Percentiles rank a stretch among this genome's conserved stretches.
Conservation (phyloP, 1,140 invertebrate genomes). For the Magallana gigas region DNA sequence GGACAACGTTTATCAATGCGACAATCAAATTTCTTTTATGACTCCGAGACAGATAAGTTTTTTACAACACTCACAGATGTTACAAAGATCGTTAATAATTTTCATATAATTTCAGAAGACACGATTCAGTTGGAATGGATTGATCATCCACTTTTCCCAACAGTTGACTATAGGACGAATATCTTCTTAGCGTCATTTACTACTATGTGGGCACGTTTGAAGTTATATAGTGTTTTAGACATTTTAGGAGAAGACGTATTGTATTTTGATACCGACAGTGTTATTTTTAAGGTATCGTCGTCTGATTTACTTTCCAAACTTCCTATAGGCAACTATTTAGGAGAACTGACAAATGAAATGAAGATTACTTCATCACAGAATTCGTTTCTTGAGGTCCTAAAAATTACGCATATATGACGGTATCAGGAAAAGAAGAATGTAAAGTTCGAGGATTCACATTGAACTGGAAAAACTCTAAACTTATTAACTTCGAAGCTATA, state of each 20-base stretch:
- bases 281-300: constrained; percentile 44
- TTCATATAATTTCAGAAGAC: constrained; percentile 57
- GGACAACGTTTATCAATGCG: constrained; percentile 50
- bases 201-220: constrained; percentile 76
- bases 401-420: constrained; percentile 50
- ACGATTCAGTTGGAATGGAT: constrained; percentile 51
- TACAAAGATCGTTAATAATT: constrained; percentile 46
- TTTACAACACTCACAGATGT: constrained; percentile 67
- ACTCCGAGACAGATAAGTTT: constrained; percentile 58
- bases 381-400: constrained; percentile 53
- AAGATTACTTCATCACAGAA: constrained; percentile 47
- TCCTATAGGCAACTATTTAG: constrained; percentile 55
- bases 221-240: constrained; percentile 76
- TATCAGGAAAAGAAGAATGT: constrained; percentile 44
- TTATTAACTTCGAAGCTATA: constrained; percentile 50
- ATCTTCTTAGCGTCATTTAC: constrained; percentile 75
- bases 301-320: constrained; percentile 25
- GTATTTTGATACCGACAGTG: constrained; percentile 79
- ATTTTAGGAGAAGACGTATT: constrained; percentile 70
- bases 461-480: constrained; percentile 41
- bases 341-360: constrained; percentile 58
- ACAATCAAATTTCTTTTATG: constrained; percentile 51
- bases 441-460: constrained; percentile 51
- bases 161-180: constrained; percentile 65
- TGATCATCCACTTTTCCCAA: constrained; percentile 29